phyloP scores from a whole-genome alignment of 2,888 invertebrate species.

The Coleophora deauratella region DNA sequence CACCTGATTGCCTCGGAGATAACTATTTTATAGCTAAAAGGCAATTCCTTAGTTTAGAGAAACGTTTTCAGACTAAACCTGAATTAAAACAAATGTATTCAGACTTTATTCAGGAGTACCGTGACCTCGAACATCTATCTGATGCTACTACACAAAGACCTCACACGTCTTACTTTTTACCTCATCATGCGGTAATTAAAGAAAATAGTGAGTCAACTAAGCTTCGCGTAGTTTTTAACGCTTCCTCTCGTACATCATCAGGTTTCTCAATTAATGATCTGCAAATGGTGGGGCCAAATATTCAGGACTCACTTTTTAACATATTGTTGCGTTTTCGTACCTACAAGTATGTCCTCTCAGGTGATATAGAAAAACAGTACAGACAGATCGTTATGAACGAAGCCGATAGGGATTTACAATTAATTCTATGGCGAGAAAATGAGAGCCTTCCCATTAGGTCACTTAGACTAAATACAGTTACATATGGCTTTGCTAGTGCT shows the following conservation, averaged over 20 bases:
- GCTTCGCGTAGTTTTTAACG: constrained; percentile 12
- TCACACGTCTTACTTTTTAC: constrained; percentile 2
- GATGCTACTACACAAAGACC: background rate
- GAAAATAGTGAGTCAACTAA: constrained; percentile 10
- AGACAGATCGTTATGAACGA: constrained; percentile 3
- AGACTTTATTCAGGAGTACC: constrained; percentile 1
- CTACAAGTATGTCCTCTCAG: constrained; percentile 7
- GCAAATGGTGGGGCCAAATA: constrained; percentile 8
- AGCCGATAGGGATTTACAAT: constrained; percentile 5
- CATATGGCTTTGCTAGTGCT: constrained; percentile 12
- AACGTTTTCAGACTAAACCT: background rate
- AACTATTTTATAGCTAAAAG: background rate
- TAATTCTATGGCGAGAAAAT: constrained; percentile 9
- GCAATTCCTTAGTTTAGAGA: background rate
- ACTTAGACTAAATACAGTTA: constrained; percentile 21
- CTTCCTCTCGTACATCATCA: constrained; percentile 4
- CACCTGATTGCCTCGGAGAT: background rate
- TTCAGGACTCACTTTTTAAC: constrained; percentile 11
- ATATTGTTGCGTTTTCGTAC: constrained; percentile 8
- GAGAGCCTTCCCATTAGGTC: constrained; percentile 1
- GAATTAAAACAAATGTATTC: background rate
- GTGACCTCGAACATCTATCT: background rate
- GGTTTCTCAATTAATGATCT: constrained; percentile 10
- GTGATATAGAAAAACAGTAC: constrained; percentile 12
- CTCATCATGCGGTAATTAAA: constrained; percentile 9